Evolutionary conservation across 1,140 invertebrate species (phyloP).

Genomic region (Cyphomyrmex costatus): DNA sequence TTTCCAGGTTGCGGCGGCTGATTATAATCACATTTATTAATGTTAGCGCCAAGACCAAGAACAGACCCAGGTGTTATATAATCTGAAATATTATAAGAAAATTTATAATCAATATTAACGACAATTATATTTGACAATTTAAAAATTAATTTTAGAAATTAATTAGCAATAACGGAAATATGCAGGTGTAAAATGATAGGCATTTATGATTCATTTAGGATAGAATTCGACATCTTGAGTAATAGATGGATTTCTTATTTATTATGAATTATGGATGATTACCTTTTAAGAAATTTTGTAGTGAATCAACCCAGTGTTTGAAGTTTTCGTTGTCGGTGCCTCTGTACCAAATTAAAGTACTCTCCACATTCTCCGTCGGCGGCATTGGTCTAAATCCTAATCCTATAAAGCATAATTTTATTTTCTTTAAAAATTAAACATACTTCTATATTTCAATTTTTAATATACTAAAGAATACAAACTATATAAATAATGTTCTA

Average conservation of each 20-base stretch:
- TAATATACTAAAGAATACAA: background rate
- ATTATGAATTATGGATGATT: constrained; percentile 67
- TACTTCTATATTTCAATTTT: background rate
- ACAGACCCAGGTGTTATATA: constrained; percentile 88
- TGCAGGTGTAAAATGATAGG: background rate
- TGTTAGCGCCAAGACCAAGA: constrained; percentile 87
- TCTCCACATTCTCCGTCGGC: constrained; percentile 93
- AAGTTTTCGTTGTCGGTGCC: constrained; percentile 91
- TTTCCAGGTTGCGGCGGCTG: constrained; percentile 85
- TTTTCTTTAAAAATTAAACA: constrained; percentile 6
- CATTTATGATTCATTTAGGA: background rate
- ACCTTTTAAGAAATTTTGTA: constrained; percentile 92
- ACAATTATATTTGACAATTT: background rate
- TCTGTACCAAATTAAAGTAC: constrained; percentile 97
- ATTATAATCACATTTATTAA: constrained; percentile 88
- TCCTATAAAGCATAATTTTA: constrained; percentile 85
- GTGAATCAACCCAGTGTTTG: constrained; percentile 91
- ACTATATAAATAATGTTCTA: constrained; percentile 10
- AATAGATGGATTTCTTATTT: background rate
- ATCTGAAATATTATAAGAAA: constrained; percentile 79
- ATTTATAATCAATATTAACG: background rate
- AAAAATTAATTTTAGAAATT: constrained; percentile 14
- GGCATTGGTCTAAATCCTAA: constrained; percentile 97
- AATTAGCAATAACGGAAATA: background rate
- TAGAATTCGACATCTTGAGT: background rate